Percentiles rank a stretch among this genome's conserved stretches.
Evolutionary conservation across 1,140 invertebrate genomes (phyloP).

Genomic region (Brachionus angularis): DNA sequence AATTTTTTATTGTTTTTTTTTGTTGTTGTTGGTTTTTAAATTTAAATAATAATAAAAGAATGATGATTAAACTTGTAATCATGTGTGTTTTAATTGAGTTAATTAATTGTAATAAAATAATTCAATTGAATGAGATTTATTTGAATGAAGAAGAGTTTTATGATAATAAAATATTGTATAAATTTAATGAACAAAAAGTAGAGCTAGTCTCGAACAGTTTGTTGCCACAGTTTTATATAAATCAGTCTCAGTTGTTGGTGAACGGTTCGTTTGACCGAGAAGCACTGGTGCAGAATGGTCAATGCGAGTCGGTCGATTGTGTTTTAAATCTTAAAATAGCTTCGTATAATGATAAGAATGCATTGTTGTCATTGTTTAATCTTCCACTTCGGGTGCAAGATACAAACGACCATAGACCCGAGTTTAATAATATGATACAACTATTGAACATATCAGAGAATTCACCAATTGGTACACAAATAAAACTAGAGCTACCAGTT

Average conservation of each 20-base stretch:
- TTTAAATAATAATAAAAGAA: too few species aligned
- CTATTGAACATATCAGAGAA: conserved; percentile 30
- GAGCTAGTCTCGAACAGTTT: too few species aligned
- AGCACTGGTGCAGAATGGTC: neutral
- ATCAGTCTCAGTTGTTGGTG: neutral
- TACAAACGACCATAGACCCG: conserved; percentile 12
- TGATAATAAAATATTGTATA: neutral
- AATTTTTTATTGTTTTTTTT: too few species aligned
- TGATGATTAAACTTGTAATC: too few species aligned
- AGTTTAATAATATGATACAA: neutral
- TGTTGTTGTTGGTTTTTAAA: too few species aligned
- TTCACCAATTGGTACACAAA: neutral
- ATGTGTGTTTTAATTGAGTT: too few species aligned
- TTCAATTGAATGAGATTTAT: conserved; percentile 16
- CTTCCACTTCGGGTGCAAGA: conserved; percentile 2
- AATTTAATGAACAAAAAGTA: too few species aligned
- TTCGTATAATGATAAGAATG: neutral
- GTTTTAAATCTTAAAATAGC: conserved; percentile 13
- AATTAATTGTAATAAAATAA: conserved; percentile 9
- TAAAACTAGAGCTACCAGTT: neutral
- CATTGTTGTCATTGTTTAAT: neutral
- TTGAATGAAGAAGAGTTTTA: neutral
- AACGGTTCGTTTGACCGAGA: conserved; percentile 8
- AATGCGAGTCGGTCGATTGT: neutral
- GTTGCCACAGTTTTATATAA: neutral